phyloP scores from a whole-genome alignment of 2,797 vertebrate species.

The Pseudochromis fuscus region DNA sequence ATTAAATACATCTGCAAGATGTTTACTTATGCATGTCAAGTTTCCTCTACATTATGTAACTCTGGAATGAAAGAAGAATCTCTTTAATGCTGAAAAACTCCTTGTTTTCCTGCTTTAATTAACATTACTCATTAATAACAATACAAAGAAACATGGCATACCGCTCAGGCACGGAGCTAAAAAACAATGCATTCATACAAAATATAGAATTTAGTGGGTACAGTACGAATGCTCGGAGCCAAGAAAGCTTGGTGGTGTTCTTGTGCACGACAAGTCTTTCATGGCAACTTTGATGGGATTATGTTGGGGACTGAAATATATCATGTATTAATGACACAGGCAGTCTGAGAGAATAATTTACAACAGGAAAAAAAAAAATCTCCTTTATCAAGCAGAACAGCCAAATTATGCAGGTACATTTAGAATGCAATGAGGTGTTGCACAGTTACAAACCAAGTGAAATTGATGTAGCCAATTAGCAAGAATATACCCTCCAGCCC shows the following conservation, averaged over 20 bases:
- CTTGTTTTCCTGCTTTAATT: neutral
- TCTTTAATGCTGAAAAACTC: neutral
- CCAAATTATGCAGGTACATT: slow-evolving; percentile 79
- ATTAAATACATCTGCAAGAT: neutral
- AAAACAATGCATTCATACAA: neutral
- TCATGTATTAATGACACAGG: slow-evolving; percentile 59
- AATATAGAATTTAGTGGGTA: slow-evolving; percentile 3
- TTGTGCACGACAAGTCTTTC: slow-evolving; percentile 33
- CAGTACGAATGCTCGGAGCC: neutral
- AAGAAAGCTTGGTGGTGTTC: neutral
- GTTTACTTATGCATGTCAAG: neutral
- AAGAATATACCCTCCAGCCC: slow-evolving; percentile 70
- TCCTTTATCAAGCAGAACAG: slow-evolving; percentile 70
- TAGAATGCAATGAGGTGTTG: slow-evolving; percentile 81
- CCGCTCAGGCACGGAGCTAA: neutral
- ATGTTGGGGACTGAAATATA: slow-evolving; percentile 47
- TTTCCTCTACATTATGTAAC: neutral
- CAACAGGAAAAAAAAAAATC: slow-evolving; percentile 32
- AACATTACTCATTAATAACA: neutral
- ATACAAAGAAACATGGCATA: neutral
- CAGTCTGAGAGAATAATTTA: slow-evolving; percentile 71
- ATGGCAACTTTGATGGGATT: slow-evolving; percentile 51
- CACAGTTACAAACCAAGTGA: slow-evolving; percentile 73
- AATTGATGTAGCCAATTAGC: slow-evolving; percentile 81
- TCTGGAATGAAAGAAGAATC: too few species aligned